Conservation (phyloP, 2,113 vertebrate genomes). For the Perognathus longimembris region DNA sequence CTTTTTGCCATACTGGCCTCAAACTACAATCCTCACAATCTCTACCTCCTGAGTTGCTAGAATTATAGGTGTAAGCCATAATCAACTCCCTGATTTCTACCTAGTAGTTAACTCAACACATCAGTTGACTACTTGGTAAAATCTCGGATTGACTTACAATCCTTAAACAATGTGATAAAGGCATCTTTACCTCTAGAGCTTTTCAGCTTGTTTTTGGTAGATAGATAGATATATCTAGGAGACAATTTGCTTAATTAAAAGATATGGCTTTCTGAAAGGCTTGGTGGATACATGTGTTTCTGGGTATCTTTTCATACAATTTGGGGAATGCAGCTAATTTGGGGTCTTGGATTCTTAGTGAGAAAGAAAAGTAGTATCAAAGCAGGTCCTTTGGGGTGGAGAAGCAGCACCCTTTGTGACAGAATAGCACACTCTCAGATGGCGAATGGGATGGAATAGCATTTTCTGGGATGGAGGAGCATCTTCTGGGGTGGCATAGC, state of each 20-base stretch:
- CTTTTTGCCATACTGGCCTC: too few species aligned
- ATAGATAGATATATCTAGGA: background rate
- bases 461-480: too few species aligned
- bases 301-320: background rate
- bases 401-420: background rate
- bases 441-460: too few species aligned
- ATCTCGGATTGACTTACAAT: background rate
- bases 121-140: background rate
- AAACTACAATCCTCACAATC: too few species aligned
- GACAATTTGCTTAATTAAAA: slow-evolving; percentile 34
- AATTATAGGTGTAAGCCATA: too few species aligned
- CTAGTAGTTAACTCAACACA: slow-evolving; percentile 18
- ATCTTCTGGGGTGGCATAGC: too few species aligned
- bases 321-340: background rate
- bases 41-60: too few species aligned
- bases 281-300: background rate
- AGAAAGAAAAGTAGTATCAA: slow-evolving; percentile 28
- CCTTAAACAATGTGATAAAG: background rate
- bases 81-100: background rate
- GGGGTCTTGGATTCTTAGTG: background rate
- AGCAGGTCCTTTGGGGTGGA: background rate
- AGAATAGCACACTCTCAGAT: too few species aligned
- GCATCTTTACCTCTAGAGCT: background rate
- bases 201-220: background rate
- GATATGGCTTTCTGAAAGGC: background rate